Evolutionary conservation across 2,113 vertebrate genomes (phyloP), one percentile per base, ranked within the genome.

Genomic region (Sorex fumeus): DNA sequence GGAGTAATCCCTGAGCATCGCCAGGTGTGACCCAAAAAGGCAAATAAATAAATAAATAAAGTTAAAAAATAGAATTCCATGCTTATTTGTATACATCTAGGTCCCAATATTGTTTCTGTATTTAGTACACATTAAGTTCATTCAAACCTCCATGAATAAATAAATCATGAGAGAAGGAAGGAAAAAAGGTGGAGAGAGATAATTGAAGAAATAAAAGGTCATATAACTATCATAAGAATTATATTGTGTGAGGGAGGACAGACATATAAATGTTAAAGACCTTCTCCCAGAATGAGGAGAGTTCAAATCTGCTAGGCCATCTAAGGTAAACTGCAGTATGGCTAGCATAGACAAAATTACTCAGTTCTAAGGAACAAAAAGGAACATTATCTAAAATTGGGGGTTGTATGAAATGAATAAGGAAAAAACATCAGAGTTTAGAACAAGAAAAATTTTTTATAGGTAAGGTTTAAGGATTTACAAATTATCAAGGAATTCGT

Each of bases 401-500:
- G 57, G 18, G 3, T 7, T 21, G 57, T 60, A 60, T 15, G 21
- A 60, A 60, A 60, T 60, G 57, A 60, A 60, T 21, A 6, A 25
- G 4, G 67, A 34, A 34, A 7, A 57, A 34, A 45, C 27, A 74
- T 85, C 71, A 90, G 50, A 11, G 71, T 60, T 45, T 43, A 85
- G 40, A 67, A 66, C 8, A 72, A 62, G 34, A 27, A 23, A 78
- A 53, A 2, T 91, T 90, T 85, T 94, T 78, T 70, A 81, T 28
- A 25, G 23, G 6, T 43, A 80, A 77, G 50, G 75, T 60, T 83
- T 45, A 76, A 80, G 62, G 53, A 91, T 83, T 70, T 77, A 83
- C 83, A 69, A 91, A 79, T 92, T 81, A 40, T 70, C 47, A 82
- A 94, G 32, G 60, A 93, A 80, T 90, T 87, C 66, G 36, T 82